phyloP scores from a whole-genome alignment of 2,888 invertebrate species.

The Phragmatobia fuliginosa region DNA sequence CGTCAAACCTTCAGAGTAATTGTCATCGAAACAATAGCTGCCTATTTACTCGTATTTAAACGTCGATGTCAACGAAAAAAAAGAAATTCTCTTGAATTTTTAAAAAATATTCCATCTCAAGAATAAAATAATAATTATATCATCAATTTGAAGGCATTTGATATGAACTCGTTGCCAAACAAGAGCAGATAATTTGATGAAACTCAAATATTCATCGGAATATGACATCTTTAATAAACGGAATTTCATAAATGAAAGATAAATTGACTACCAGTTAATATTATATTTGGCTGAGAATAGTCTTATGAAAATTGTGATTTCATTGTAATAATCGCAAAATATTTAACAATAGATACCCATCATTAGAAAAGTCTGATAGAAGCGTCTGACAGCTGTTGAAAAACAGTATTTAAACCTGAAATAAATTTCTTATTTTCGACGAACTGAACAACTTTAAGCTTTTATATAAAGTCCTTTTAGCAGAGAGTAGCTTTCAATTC shows the following conservation, averaged over 20 bases:
- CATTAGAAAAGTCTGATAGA: background rate
- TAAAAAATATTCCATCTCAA: background rate
- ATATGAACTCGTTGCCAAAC: background rate
- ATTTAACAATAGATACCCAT: background rate
- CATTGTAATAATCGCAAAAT: background rate
- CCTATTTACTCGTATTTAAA: slow-evolving; percentile 48
- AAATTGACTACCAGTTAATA: background rate
- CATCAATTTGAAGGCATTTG: background rate
- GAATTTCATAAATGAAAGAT: background rate
- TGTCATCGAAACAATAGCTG: slow-evolving; percentile 58
- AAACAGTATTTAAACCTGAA: background rate
- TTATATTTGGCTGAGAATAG: background rate
- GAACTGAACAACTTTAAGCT: background rate
- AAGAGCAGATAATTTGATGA: background rate
- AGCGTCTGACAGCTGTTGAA: too few species aligned
- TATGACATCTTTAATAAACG: background rate
- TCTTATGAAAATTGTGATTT: background rate
- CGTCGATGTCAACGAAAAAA: background rate
- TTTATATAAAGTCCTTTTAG: background rate
- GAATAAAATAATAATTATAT: background rate
- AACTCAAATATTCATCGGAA: background rate
- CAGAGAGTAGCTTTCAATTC: too few species aligned
- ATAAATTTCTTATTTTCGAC: background rate
- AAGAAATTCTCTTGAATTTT: background rate
- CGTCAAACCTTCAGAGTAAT: slow-evolving; percentile 45